These are phyloP conservation scores for Melanostigma gelatinosum DNA, from an alignment of 2,113 vertebrate genomes.

Conservation along the genomic window DNA sequence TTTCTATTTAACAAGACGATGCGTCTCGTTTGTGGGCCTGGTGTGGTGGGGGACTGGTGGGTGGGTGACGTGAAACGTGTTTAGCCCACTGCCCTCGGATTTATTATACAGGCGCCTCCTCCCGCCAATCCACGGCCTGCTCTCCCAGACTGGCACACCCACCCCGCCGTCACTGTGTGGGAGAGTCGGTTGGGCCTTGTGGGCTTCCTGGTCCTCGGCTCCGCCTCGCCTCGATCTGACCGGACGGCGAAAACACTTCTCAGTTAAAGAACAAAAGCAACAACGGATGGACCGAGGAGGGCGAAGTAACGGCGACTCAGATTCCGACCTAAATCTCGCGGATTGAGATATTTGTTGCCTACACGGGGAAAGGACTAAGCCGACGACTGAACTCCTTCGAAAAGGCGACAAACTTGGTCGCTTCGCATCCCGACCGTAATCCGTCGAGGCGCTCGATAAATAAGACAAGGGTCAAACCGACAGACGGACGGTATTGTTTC, in stretches of 20 bases:
- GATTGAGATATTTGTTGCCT: slow-evolving; percentile 24
- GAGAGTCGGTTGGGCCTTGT: slow-evolving; percentile 79
- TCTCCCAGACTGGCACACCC: slow-evolving; percentile 74
- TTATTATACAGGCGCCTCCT: slow-evolving; percentile 64
- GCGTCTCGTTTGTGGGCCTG: not conserved
- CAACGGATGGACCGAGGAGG: slow-evolving; percentile 68
- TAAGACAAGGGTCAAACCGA: slow-evolving; percentile 75
- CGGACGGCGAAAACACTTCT: slow-evolving; percentile 84
- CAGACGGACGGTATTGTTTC: slow-evolving; percentile 74
- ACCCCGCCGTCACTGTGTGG: slow-evolving; percentile 69
- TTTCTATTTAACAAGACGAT: not conserved
- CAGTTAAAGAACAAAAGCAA: slow-evolving; percentile 86
- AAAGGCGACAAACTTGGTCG: slow-evolving; percentile 73
- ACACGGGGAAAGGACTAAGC: slow-evolving; percentile 3
- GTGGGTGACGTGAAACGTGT: slow-evolving; percentile 31
- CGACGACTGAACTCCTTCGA: slow-evolving; percentile 60
- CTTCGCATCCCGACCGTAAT: slow-evolving; percentile 66
- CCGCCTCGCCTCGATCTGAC: slow-evolving; percentile 83
- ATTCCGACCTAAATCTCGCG: slow-evolving; percentile 23
- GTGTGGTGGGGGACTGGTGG: not conserved
- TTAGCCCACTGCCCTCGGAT: slow-evolving; percentile 48
- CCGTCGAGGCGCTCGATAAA: slow-evolving; percentile 71
- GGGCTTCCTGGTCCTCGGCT: slow-evolving; percentile 83
- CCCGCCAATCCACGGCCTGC: slow-evolving; percentile 75
- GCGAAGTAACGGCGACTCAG: slow-evolving; percentile 49